phyloP scores from a whole-genome alignment of 2,113 vertebrate genomes.

The Scalopus aquaticus region DNA sequence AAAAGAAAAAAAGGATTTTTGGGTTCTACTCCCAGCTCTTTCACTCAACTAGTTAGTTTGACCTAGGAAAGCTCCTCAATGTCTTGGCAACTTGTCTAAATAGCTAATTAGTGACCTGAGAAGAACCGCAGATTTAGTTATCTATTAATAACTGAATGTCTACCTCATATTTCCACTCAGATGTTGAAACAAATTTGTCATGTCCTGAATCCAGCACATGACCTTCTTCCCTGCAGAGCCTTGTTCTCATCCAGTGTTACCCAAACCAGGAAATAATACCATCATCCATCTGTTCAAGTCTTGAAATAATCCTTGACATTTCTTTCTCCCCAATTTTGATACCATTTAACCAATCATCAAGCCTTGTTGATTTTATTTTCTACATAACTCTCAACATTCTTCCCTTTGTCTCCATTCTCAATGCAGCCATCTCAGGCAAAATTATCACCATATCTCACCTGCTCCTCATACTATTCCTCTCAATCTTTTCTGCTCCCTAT shows the following conservation, averaged over 20 bases:
- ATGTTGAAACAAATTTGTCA: not conserved
- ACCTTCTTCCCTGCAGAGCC: not conserved
- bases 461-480: not conserved
- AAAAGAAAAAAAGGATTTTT: no score
- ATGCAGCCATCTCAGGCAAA: not conserved
- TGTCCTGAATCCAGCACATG: not conserved
- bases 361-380: not conserved
- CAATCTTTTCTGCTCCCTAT: not conserved
- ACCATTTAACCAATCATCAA: not conserved
- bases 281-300: not conserved
- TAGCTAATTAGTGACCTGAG: not conserved
- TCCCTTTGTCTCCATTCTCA: not conserved
- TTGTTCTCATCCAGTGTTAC: not conserved
- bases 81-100: not conserved
- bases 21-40: not conserved
- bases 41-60: not conserved
- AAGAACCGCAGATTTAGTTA: not conserved
- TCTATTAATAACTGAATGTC: not conserved
- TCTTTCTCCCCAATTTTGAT: not conserved
- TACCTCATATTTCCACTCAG: not conserved
- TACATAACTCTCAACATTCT: not conserved
- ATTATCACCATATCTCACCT: not conserved
- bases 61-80: not conserved
- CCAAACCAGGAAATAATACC: not conserved
- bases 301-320: not conserved